phyloP scores from a whole-genome alignment of 2,888 invertebrate species.

The Noctua fimbriata region DNA sequence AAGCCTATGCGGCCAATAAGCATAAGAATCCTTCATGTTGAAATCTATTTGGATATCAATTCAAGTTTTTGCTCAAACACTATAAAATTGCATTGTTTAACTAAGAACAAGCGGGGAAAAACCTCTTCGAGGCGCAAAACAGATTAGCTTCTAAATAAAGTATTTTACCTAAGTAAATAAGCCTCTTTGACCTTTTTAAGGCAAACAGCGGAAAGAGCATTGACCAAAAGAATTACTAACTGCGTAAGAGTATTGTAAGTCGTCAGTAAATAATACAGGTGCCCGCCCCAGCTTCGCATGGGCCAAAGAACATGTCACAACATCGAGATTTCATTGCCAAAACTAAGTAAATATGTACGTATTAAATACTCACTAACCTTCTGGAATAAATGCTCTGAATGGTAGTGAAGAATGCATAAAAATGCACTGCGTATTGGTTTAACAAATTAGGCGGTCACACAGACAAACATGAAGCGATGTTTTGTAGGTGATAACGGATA shows the following conservation, averaged over 20 bases:
- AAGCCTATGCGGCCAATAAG: neutral
- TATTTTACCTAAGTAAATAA: neutral
- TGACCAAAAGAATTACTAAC: neutral
- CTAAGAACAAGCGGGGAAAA: conserved; percentile 40
- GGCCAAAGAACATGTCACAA: neutral
- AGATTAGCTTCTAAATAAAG: conserved; percentile 9
- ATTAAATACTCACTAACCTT: neutral
- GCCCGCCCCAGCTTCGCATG: neutral
- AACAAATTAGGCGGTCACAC: neutral
- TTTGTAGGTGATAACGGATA: neutral
- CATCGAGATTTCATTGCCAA: neutral
- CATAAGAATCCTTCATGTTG: neutral
- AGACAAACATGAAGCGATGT: neutral
- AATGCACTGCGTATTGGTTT: neutral
- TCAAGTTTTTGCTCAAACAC: conserved; percentile 37
- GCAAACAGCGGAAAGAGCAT: neutral
- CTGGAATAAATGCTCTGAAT: neutral
- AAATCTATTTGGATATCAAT: conserved; percentile 43
- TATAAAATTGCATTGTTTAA: conserved; percentile 49
- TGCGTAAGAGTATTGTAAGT: neutral
- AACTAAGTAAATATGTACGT: neutral
- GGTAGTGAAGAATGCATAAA: neutral
- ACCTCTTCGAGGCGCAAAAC: conserved; percentile 16
- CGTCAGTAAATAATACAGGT: neutral
- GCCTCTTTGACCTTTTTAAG: neutral